Evolutionary conservation across 2,113 vertebrate species (phyloP), one percentile per base, ranked within the genome.

Genomic region (Ammodytes marinus): DNA sequence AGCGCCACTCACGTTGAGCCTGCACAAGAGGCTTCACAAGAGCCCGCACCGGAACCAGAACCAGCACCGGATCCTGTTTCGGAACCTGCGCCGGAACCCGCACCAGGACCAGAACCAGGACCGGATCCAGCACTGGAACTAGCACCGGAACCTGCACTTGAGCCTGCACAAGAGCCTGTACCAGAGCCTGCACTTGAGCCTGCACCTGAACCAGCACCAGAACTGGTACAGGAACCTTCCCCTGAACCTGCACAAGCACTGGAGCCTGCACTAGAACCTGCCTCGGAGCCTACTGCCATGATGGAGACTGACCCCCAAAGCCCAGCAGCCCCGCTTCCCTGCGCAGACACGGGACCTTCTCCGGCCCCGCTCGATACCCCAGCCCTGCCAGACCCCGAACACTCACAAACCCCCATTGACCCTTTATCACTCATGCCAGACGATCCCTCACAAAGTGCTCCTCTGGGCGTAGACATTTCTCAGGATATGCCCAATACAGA

Each of bases 401-500:
- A 77, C 50, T 79, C 85, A 3, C 79, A 84, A 39, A 69, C 53
- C 47, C 82, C 85, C 10, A 58, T 80, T 1, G 80, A 83, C 0
- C 2, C 55, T 52, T 37, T 60, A 19, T 73, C 72, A 0, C 27
- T 67, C 37, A 4, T 71, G 4, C 84, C 82, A 6, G 65, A 64
- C 6, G 74, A 77, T 9, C 87, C 79, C 1, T 80, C 66, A 13
- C 82, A 72, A 10, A 67, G 79, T 37, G 12, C 58, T 8, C 39
- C 58, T 8, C 39, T 43, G 0, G 63, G 75, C 0, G 5, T 19
- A 0, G 74, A 79, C 11, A 15, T 77, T 53, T 40, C 70, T 47
- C 77, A 60, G 49, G 65, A 69, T 5, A 60, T 45, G 54, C 79
- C 86, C 0, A n/a, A 52, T 1, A 55, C 77, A 47, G 64, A 71